These are phyloP conservation scores for Chaetodon auriga DNA, from an alignment of 2,113 vertebrate genomes.

Conservation along the genomic window DNA sequence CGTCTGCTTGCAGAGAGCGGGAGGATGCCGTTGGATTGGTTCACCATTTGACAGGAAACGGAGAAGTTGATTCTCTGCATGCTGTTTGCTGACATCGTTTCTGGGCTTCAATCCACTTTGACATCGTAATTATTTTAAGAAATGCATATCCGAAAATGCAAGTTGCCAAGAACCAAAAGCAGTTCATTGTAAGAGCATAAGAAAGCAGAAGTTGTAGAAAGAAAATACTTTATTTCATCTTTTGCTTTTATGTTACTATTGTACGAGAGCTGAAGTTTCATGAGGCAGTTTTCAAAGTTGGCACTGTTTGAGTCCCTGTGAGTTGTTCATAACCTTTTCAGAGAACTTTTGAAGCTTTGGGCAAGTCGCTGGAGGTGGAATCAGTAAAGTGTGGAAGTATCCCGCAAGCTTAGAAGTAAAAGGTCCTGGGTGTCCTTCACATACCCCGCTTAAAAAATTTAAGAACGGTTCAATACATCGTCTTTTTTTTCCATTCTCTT, in stretches of 20 bases:
- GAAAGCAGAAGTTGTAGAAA: neutral
- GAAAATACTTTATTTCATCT: neutral
- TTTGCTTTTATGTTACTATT: neutral
- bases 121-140: neutral
- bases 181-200: neutral
- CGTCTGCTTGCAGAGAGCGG: neutral
- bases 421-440: slow-evolving; percentile 26
- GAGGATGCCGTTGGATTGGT: slow-evolving; percentile 21
- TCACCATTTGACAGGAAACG: slow-evolving; percentile 8
- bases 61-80: slow-evolving; percentile 5
- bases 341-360: slow-evolving; percentile 4
- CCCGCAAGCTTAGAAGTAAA: slow-evolving; percentile 22
- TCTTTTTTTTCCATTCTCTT: neutral
- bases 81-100: neutral
- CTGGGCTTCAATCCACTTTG: neutral
- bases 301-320: neutral
- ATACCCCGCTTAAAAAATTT: slow-evolving; percentile 32
- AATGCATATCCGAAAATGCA: neutral
- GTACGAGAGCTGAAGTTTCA: neutral
- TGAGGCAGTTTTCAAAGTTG: neutral
- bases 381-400: slow-evolving; percentile 34
- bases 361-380: slow-evolving; percentile 25
- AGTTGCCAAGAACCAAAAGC: neutral
- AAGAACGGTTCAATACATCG: slow-evolving; percentile 51
- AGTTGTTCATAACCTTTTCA: slow-evolving; percentile 18